A percentile compares a stretch with the other conserved stretches of the same genome.
These are phyloP conservation scores for Macrotus californicus DNA, from an alignment of 2,113 vertebrate species.

Conservation along the genomic window DNA sequence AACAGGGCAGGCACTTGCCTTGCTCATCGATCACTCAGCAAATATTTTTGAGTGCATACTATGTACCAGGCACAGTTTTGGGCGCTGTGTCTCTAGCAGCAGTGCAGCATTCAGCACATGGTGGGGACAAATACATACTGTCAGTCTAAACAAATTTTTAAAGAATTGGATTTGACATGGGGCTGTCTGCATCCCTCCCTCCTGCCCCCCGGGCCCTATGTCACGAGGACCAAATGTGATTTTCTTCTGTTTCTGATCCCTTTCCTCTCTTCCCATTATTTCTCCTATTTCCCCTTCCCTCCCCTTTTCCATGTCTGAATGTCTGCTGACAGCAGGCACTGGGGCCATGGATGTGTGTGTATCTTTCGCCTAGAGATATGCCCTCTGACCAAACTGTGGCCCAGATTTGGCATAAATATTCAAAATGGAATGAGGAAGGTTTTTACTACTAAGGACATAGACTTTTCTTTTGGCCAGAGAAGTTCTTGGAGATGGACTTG, in stretches of 20 bases:
- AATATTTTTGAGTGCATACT: neutral
- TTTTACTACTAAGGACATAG: conserved; percentile 34
- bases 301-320: neutral
- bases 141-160: neutral
- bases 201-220: no score
- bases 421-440: conserved; percentile 1
- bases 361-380: neutral
- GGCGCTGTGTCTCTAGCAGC: neutral
- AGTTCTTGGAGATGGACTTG: conserved; percentile 44
- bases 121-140: neutral
- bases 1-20: neutral
- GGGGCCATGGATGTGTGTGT: accelerated
- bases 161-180: neutral
- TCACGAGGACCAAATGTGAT: neutral
- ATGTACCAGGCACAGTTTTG: neutral
- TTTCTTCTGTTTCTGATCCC: neutral
- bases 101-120: neutral
- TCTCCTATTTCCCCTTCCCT: neutral
- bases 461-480: conserved; percentile 40
- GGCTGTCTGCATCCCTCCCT: neutral
- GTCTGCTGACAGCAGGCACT: neutral
- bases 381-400: accelerated
- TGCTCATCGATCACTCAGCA: neutral
- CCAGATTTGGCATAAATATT: neutral
- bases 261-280: neutral